These are phyloP conservation scores for Crypturellus tataupa DNA, from an alignment of 2,797 vertebrate genomes.

Conservation along the genomic window DNA sequence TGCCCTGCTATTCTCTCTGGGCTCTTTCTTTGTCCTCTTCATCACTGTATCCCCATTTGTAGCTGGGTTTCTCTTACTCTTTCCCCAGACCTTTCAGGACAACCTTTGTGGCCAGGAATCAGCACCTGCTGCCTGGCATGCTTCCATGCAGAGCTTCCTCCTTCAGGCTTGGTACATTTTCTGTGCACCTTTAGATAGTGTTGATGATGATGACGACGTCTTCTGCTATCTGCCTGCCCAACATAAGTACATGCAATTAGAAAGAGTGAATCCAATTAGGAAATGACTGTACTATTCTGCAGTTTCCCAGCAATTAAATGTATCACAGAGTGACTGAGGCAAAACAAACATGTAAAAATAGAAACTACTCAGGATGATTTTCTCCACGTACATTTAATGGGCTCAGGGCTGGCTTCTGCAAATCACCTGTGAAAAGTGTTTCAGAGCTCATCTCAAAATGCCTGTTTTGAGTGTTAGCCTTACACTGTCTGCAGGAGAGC, in stretches of 20 bases:
- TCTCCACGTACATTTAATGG: not conserved
- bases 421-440: conserved; percentile 26
- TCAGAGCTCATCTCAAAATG: not conserved
- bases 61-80: conserved; percentile 15
- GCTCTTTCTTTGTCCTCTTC: conserved; percentile 18
- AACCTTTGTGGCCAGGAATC: not conserved
- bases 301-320: not conserved
- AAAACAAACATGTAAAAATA: not conserved
- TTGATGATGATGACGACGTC: not conserved
- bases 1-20: not conserved
- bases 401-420: not conserved
- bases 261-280: not conserved
- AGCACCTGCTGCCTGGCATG: rapidly evolving
- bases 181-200: not conserved
- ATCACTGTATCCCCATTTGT: not conserved
- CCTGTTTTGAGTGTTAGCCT: not conserved
- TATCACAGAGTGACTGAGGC: not conserved
- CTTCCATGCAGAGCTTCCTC: not conserved
- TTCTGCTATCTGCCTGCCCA: not conserved
- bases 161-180: not conserved
- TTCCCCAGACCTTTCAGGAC: not conserved
- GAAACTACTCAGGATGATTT: not conserved
- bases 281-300: not conserved
- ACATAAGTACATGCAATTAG: not conserved
- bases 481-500: not conserved